Evolutionary conservation across 1,140 invertebrate genomes (phyloP).

Genomic region (Acromyrmex charruanus): DNA sequence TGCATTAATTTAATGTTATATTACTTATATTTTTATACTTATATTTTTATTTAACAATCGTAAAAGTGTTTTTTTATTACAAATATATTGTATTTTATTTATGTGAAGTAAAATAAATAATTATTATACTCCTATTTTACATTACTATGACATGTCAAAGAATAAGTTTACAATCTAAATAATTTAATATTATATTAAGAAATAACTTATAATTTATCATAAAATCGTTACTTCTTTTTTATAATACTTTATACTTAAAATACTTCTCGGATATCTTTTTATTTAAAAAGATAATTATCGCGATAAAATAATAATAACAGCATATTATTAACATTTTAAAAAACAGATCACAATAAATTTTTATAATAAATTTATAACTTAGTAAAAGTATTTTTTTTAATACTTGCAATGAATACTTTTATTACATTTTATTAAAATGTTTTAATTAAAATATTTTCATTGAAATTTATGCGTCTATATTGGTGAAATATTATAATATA

Average conservation of each 20-base stretch:
- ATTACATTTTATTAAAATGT: neutral
- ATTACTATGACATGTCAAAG: neutral
- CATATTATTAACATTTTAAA: neutral
- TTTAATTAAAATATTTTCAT: neutral
- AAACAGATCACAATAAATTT: neutral
- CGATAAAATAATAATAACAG: neutral
- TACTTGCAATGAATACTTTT: neutral
- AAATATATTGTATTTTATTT: neutral
- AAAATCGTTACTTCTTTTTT: neutral
- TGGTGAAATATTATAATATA: no score
- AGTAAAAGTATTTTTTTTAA: no score
- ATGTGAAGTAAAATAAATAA: slow-evolving; percentile 6
- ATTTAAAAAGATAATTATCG: neutral
- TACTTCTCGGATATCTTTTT: neutral
- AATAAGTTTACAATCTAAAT: neutral
- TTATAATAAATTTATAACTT: neutral
- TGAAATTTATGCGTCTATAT: no score
- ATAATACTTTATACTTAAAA: neutral
- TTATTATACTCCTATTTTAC: neutral
- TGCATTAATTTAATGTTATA: neutral
- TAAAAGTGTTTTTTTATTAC: neutral
- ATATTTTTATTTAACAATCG: neutral
- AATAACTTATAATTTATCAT: neutral
- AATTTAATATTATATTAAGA: neutral
- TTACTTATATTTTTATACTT: neutral